Evolutionary conservation across 2,113 vertebrate species (phyloP).

Genomic region (Myxocyprinus asiaticus): DNA sequence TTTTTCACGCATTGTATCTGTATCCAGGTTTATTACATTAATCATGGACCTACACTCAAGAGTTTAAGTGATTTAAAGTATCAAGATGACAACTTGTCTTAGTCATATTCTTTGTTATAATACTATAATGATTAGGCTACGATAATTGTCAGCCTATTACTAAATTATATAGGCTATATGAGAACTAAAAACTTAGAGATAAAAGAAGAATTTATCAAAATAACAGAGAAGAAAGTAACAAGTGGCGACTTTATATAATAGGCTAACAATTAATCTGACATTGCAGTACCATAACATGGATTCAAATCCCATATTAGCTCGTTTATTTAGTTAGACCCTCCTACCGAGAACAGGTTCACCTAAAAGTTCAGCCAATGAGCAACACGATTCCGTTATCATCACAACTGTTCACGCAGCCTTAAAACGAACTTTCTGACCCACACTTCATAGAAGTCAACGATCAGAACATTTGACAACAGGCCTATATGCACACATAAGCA

Average conservation of each 20-base stretch:
- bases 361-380: constrained; percentile 49
- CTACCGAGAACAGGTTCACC: constrained; percentile 51
- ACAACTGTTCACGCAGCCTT: neutral
- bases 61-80: no score
- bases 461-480: constrained; percentile 1
- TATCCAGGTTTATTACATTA: no score
- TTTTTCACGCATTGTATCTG: no score
- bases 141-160: no score
- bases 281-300: neutral
- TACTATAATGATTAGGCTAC: no score
- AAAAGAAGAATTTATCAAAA: no score
- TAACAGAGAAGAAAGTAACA: neutral
- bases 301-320: constrained; percentile 19
- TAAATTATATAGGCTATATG: no score
- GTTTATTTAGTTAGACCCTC: constrained; percentile 44
- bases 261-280: neutral
- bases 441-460: constrained; percentile 41
- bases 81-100: no score
- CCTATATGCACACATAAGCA: neutral
- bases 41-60: no score
- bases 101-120: no score
- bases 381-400: constrained; percentile 14
- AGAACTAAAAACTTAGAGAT: no score
- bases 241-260: neutral
- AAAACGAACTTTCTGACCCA: constrained; percentile 39